Evolutionary conservation across 2,888 invertebrate species (phyloP).

Genomic region (Tiliacea aurago): DNA sequence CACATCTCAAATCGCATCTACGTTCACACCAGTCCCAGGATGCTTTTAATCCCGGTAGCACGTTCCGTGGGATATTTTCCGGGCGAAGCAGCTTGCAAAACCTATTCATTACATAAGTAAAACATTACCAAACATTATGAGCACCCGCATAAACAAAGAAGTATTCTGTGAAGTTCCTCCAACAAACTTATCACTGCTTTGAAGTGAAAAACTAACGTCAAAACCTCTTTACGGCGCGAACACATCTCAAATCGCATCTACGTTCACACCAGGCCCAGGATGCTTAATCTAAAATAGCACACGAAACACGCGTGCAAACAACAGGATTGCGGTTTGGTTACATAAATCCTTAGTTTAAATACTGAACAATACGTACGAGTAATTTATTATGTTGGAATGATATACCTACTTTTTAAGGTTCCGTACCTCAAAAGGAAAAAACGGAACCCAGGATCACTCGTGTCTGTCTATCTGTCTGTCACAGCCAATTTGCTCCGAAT

Average conservation of each 20-base stretch:
- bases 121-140: no score
- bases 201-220: slow-evolving; percentile 1
- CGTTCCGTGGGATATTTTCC: no score
- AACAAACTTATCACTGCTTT: neutral
- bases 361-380: slow-evolving; percentile 46
- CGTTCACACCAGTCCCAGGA: slow-evolving; percentile 38
- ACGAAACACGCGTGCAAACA: slow-evolving; percentile 59
- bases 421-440: no score
- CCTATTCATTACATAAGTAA: no score
- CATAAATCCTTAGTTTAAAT: slow-evolving; percentile 62
- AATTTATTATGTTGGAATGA: slow-evolving; percentile 47
- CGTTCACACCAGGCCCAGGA: slow-evolving; percentile 37
- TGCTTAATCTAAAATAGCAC: slow-evolving; percentile 65
- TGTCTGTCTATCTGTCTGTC: no score
- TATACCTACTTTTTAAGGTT: neutral
- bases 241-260: slow-evolving; percentile 42
- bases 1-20: slow-evolving; percentile 42
- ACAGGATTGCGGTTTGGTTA: slow-evolving; percentile 60
- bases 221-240: slow-evolving; percentile 26
- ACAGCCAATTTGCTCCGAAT: no score
- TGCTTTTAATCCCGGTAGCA: no score
- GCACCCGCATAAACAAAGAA: neutral
- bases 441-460: no score
- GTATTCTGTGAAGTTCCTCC: neutral
- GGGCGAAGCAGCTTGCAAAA: no score